Evolutionary conservation across 2,888 invertebrate species (phyloP).

Genomic region (Amiota mariae): DNA sequence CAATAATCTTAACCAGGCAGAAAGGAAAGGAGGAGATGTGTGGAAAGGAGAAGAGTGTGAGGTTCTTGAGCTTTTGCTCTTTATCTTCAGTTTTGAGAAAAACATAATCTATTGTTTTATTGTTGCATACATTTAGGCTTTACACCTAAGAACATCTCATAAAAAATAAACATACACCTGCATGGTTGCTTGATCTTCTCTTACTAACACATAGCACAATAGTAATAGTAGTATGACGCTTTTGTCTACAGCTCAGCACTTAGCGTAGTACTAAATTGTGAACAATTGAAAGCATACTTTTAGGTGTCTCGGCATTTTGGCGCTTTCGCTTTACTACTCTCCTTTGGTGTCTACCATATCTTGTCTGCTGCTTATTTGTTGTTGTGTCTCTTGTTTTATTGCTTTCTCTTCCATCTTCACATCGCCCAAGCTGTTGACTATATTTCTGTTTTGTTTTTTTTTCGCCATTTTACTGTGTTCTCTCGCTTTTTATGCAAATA

Average conservation of each 20-base stretch:
- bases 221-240: slow-evolving; percentile 16
- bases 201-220: too few species aligned
- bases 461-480: slow-evolving; percentile 16
- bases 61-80: too few species aligned
- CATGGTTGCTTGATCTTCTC: background rate
- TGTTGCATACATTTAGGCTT: slow-evolving; percentile 52
- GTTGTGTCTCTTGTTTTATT: background rate
- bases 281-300: slow-evolving; percentile 67
- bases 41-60: too few species aligned
- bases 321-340: slow-evolving; percentile 40
- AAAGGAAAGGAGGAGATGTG: too few species aligned
- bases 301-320: slow-evolving; percentile 54
- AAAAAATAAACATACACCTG: slow-evolving; percentile 39
- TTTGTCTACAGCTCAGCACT: slow-evolving; percentile 48
- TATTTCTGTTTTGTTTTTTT: background rate
- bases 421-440: background rate
- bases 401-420: slow-evolving; percentile 3
- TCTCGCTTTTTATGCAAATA: slow-evolving; percentile 46
- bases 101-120: slow-evolving; percentile 23
- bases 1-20: slow-evolving; percentile 47
- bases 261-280: slow-evolving; percentile 56
- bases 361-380: slow-evolving; percentile 20
- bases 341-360: background rate
- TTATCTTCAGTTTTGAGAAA: background rate
- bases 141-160: slow-evolving; percentile 48